Evolutionary conservation across 2,113 vertebrate species (phyloP), one percentile per base, ranked within the genome.

Genomic region (Notarius quadriscutis): DNA sequence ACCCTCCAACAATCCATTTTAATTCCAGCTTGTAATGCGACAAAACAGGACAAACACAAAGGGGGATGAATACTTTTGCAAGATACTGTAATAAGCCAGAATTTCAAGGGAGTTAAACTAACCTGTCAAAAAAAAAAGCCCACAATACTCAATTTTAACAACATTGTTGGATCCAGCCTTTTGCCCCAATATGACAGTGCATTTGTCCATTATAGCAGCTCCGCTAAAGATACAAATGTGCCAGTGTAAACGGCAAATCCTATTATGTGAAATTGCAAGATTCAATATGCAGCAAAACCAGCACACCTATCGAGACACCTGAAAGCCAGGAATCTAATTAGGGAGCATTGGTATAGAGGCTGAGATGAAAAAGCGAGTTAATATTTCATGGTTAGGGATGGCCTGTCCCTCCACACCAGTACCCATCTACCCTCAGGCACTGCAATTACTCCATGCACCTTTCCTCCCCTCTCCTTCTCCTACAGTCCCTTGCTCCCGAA

Each of bases 351-450:
- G 89, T 81, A 91, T 93, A 92, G 91, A 93, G 92, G 34, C 69
- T 92, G 84, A 93, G 91, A 95, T 94, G 92, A 94, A 93, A 93
- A 93, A 93, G 60, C 17, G 88, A 88, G 93, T 95, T 94, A 95
- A 96, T 96, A 96, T 96, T 96, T 95, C 92, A 96, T 95, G 94
- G 93, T 92, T 90, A 22, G 78, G 92, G 90, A 90, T 84, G 84
- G 85, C 58, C 83, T 89, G 63, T 83, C 89, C 91, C 90, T 85
- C 86, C 85, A 87, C 90, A 82, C 86, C 60, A 71, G 78, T 67
- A 75, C 84, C 86, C 88, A 74, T 83, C 69, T 87, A 57, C 88
- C 94, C 93, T 60, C 69, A 89, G 93, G 94, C 93, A 67, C 84
- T 93, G 92, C 93, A 94, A 95, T 95, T 94, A 94, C 82, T 62